Conservation (phyloP, 2,113 vertebrate species). For the Mesoclemmys tuberculata region DNA sequence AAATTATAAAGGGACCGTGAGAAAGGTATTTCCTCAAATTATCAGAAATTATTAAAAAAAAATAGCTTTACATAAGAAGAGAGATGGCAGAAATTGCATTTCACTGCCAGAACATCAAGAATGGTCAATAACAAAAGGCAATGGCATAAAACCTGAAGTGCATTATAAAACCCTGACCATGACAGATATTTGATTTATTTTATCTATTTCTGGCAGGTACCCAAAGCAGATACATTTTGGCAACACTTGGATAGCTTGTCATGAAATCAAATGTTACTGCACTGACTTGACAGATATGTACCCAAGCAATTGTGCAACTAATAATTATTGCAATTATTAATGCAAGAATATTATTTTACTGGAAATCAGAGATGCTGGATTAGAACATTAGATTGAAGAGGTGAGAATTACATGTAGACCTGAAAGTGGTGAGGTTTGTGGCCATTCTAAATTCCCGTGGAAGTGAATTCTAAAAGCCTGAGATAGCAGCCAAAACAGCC, state of each 20-base stretch:
- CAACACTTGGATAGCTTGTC: accelerated
- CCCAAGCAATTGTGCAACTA: neutral
- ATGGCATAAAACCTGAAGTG: neutral
- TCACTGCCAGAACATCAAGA: neutral
- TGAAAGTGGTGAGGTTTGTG: accelerated
- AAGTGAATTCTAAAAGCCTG: accelerated
- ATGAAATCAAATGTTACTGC: accelerated
- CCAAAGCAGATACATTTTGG: neutral
- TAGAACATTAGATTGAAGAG: accelerated
- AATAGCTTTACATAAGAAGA: neutral
- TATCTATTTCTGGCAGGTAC: accelerated
- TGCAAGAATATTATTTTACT: neutral
- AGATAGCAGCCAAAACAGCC: neutral
- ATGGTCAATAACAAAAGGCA: neutral
- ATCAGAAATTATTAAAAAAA: neutral
- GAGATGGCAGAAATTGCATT: neutral
- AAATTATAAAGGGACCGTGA: neutral
- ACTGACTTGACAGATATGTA: accelerated
- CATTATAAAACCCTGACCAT: neutral
- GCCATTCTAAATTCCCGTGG: accelerated
- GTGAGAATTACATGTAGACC: neutral
- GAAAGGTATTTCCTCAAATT: neutral
- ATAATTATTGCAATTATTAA: accelerated
- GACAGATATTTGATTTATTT: neutral
- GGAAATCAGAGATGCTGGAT: neutral